Evolutionary conservation across 2,797 vertebrate genomes (phyloP).

Genomic region (Enteromius mattozi): DNA sequence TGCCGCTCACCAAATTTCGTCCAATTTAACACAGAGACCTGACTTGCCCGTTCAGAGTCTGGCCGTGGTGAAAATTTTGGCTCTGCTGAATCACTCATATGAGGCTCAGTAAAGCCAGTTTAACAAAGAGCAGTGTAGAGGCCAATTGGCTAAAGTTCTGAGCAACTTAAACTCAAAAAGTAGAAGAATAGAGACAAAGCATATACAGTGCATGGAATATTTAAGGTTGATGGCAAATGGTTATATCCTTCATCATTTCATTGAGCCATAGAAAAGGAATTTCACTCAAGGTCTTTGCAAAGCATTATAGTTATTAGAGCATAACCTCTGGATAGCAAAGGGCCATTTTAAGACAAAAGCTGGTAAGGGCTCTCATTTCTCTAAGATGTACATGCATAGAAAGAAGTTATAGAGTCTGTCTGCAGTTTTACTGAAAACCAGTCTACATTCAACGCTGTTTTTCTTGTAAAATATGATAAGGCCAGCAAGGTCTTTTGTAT

Average conservation of each 20-base stretch:
- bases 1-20: slow-evolving; percentile 74
- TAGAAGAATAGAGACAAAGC: neutral
- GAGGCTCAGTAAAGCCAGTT: slow-evolving; percentile 6
- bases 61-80: slow-evolving; percentile 66
- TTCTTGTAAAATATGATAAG: neutral
- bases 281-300: slow-evolving; percentile 38
- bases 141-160: slow-evolving; percentile 16
- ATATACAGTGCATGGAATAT: neutral
- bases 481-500: neutral
- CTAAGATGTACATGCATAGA: neutral
- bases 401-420: neutral
- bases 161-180: slow-evolving; percentile 16
- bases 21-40: slow-evolving; percentile 75
- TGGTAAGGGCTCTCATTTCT: slow-evolving; percentile 37
- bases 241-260: slow-evolving; percentile 46
- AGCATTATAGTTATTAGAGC: slow-evolving; percentile 44
- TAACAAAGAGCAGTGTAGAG: neutral
- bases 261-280: slow-evolving; percentile 43
- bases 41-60: slow-evolving; percentile 64
- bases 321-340: slow-evolving; percentile 28
- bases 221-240: slow-evolving; percentile 36
- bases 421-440: neutral
- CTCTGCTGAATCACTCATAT: neutral
- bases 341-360: slow-evolving; percentile 45
- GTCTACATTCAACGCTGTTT: neutral